phyloP scores from a whole-genome alignment of 2,888 invertebrate species.

The Epinotia brunnichana region DNA sequence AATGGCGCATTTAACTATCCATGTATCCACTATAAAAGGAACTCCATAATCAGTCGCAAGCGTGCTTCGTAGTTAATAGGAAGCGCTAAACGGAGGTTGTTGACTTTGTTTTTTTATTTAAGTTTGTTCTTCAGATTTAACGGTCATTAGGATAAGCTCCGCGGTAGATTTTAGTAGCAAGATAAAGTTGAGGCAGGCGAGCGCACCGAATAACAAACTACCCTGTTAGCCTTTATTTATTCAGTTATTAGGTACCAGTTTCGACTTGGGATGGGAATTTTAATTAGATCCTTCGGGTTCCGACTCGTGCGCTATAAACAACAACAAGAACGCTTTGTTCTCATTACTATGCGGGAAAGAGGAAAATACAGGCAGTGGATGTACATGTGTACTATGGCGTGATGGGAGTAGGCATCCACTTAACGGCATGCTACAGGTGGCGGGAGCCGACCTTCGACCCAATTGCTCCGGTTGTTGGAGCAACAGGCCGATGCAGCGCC shows the following conservation, averaged over 20 bases:
- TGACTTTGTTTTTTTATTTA: constrained; percentile 17
- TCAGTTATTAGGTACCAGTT: background rate
- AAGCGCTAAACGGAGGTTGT: constrained; percentile 25
- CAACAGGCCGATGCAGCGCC: constrained; percentile 38
- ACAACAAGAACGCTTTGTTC: constrained; percentile 2
- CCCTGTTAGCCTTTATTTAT: constrained; percentile 23
- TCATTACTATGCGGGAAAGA: background rate
- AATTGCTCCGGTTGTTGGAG: constrained; percentile 44
- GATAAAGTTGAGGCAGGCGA: constrained; percentile 30
- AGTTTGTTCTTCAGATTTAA: constrained; percentile 33
- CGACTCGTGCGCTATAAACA: background rate
- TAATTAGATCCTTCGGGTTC: background rate
- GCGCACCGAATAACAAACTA: constrained; percentile 29
- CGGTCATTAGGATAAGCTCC: constrained; percentile 19
- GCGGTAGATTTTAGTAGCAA: constrained; percentile 16
- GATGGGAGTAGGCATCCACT: constrained; percentile 46
- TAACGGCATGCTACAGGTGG: constrained; percentile 55
- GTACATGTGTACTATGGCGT: constrained; percentile 45
- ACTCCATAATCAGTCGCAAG: constrained; percentile 17
- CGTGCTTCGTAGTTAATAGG: constrained; percentile 3
- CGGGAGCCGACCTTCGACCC: constrained; percentile 51
- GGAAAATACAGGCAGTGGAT: constrained; percentile 11
- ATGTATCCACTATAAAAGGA: constrained; percentile 27
- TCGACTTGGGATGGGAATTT: background rate
- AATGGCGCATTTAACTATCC: constrained; percentile 38